These are phyloP conservation scores for Philhelius pedissequus DNA, from an alignment of 2,888 invertebrate species.

Conservation along the genomic window DNA sequence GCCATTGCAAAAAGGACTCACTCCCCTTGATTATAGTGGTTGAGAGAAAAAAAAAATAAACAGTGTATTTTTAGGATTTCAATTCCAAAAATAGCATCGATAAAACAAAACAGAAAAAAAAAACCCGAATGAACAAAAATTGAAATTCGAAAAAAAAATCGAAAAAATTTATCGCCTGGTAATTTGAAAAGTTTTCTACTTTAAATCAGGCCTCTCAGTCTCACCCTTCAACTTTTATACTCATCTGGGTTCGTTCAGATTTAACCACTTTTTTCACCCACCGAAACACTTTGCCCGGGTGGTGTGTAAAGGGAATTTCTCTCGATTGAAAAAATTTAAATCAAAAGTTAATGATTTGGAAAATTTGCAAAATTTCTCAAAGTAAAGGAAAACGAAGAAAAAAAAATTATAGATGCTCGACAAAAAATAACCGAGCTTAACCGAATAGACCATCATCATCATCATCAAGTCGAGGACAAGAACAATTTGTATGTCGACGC, in stretches of 20 bases:
- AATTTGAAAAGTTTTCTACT: conserved; percentile 69
- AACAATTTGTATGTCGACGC: conserved; percentile 8
- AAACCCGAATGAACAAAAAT: not conserved
- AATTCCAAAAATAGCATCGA: conserved; percentile 3
- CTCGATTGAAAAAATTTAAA: conserved; percentile 70
- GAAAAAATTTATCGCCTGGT: conserved; percentile 66
- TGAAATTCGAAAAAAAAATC: not conserved
- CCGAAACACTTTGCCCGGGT: not conserved
- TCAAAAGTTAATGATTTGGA: conserved; percentile 73
- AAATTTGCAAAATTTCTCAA: conserved; percentile 69
- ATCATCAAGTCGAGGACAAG: conserved; percentile 19
- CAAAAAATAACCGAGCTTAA: conserved; percentile 8
- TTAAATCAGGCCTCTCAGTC: conserved; percentile 35
- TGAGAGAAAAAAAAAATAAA: not conserved
- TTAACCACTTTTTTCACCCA: not conserved
- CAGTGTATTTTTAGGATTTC: not conserved
- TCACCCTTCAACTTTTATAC: not conserved
- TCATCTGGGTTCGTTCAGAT: not conserved
- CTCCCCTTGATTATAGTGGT: not conserved
- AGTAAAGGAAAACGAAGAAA: not conserved
- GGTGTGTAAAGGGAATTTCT: conserved; percentile 19
- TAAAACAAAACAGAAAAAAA: conserved; percentile 19
- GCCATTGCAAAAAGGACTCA: not conserved
- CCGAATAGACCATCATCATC: conserved; percentile 22
- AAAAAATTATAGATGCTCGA: not conserved